Evolutionary conservation across 1,140 invertebrate species (phyloP), one percentile per base, ranked within the genome.

Genomic region (Aricia agestis): DNA sequence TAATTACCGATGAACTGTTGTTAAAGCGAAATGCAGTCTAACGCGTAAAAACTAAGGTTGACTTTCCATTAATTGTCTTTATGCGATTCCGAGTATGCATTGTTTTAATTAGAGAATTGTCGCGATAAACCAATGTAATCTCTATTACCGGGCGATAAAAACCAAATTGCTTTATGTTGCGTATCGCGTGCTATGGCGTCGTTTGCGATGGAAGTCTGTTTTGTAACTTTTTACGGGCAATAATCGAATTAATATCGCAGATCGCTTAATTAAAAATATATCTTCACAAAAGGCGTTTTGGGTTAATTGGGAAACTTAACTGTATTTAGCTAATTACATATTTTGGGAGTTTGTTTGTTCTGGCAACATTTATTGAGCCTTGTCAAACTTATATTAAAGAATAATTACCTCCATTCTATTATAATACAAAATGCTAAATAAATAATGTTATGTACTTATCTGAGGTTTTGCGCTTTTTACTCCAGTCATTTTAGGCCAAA

Each of bases 191-290:
- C 78, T 77, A 74, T 61, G 66, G 69, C 70, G 80, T 80, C 85
- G 85, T 90, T 89, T 81, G 75, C 80, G 76, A 74, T 74, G 83
- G 83, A 82, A 81, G 77, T 82, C 78, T 82, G 82, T 83, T 84
- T 84, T 80, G 84, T 85, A 86, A 84, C 76, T 82, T 89, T 85
- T 90, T 90, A 86, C 80, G 85, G 80, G 84, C 82, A 83, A 85
- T 87, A 88, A 87, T 87, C 85, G 85, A 84, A 84, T 88, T 87
- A 90, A 85, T 87, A 89, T 87, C 79, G 82, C 77, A 81, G 81
- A 89, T 89, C 86, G 78, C 82, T 90, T 89, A 87, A 90, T 89
- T 90, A 89, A 87, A 89, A 87, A 86, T 86, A 85, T 88, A 84
- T 80, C 75, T 78, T 80, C 72, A 78, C 78, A 75, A 79, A 79